These are phyloP conservation scores for Drosophila seguyi DNA, from an alignment of 1,140 invertebrate genomes.

Conservation along the genomic window DNA sequence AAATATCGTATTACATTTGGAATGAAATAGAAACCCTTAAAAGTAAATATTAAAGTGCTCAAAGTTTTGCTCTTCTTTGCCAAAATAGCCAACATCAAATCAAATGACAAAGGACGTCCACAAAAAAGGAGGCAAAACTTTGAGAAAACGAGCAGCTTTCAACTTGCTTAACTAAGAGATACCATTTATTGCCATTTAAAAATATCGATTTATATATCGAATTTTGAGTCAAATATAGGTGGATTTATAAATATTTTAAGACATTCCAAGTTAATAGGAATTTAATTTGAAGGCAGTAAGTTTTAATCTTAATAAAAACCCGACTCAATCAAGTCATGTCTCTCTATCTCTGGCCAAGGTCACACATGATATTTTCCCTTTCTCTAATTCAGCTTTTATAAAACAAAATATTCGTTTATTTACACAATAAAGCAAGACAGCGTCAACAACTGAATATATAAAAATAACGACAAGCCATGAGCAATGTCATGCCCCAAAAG, in stretches of 20 bases:
- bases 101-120: conserved; percentile 17
- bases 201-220: no score
- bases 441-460: conserved; percentile 14
- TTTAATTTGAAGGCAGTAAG: no score
- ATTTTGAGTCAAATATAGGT: no score
- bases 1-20: background rate
- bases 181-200: no score
- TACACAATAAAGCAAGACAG: conserved; percentile 6
- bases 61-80: conserved; percentile 7
- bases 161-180: background rate
- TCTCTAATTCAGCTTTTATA: background rate
- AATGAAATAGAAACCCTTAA: background rate
- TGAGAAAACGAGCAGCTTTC: background rate
- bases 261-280: no score
- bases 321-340: background rate
- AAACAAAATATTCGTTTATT: background rate
- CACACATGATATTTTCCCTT: background rate
- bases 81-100: conserved; percentile 8
- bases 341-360: background rate
- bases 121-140: conserved; percentile 3
- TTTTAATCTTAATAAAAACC: no score
- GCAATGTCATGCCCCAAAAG: background rate
- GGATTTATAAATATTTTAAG: no score
- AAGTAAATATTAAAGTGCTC: conserved; percentile 5
- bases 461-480: conserved; percentile 13